Evolutionary conservation across 2,113 vertebrate species (phyloP), one percentile per base, ranked within the genome.

Genomic region (Malurus alboscapulatus): DNA sequence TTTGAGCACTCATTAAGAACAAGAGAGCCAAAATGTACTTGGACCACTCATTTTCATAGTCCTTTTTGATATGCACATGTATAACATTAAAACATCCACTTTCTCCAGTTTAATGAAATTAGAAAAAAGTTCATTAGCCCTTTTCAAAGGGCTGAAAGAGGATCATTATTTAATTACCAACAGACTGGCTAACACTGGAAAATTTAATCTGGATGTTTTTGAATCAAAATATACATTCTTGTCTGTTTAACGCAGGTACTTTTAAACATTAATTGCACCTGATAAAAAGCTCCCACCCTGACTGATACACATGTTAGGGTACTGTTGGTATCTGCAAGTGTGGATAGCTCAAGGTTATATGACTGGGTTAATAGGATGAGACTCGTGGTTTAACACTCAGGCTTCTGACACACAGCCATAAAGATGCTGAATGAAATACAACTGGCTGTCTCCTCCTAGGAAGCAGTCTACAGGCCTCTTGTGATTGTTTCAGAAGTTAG

Each of bases 271-370:
- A 81, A 94, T 73, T 84, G 26, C 54, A 84, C 71, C 55, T 73
- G 69, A 88, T 79, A 88, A 54, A 88, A 75, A 54, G 29, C 54
- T 94, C 74, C 66, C 72, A 77, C 63, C 57, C 77, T 80, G 44
- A 67, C 75, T 95, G 90, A 95, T 91, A 86, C 45, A 61, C 50
- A 82, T 95, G 79, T 84, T 92, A 90, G 65, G 54, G 10, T 61
- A 90, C 85, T 63, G 75, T 94, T 96, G 76, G 75, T 87, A 44
- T 94, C 72, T 93, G 79, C 95, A 97, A 90, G 78, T 95, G 68
- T 72, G 75, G 93, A 75, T 96, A 87, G 80, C 95, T 98, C 96
- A 97, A 97, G 96, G 97, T 98, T 97, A 97, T 89, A 94, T 88
- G 88, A 84, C 84, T 95, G 93, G 94, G 93, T 96, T 97, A 97